Percentiles rank a stretch among this genome's conserved stretches.
phyloP scores from a whole-genome alignment of 2,888 invertebrate species.

The Pantelozetes paolii region DNA sequence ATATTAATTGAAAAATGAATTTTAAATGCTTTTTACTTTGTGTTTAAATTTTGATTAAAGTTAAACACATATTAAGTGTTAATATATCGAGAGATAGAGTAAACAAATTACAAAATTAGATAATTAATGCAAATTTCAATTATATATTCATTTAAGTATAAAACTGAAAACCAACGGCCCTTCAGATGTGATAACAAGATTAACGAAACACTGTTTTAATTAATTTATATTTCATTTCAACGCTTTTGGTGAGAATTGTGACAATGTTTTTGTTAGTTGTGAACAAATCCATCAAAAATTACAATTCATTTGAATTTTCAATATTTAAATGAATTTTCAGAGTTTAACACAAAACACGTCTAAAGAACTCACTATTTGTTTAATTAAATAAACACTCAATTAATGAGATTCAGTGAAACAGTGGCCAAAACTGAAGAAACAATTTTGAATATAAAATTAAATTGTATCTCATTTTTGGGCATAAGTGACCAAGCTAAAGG shows the following conservation, averaged over 20 bases:
- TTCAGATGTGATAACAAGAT: not conserved
- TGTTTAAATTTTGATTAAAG: too few relatives aligned
- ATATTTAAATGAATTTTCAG: not conserved
- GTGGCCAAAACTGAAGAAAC: too few relatives aligned
- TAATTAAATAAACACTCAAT: not conserved
- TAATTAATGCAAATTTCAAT: constrained; percentile 15
- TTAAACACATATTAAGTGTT: too few relatives aligned
- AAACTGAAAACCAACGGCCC: not conserved
- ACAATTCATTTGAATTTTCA: not conserved
- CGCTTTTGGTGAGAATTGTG: not conserved
- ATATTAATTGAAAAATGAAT: too few relatives aligned
- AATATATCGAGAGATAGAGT: not conserved
- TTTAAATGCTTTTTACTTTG: too few relatives aligned
- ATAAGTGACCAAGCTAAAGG: too few relatives aligned
- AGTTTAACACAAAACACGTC: not conserved
- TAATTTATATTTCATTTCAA: not conserved
- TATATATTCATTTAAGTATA: not conserved
- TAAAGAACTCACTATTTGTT: not conserved
- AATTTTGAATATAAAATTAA: too few relatives aligned
- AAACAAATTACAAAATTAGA: not conserved
- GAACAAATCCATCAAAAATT: not conserved
- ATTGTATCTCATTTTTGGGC: too few relatives aligned
- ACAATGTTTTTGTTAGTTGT: not conserved
- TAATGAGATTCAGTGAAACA: not conserved
- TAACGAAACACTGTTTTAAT: not conserved